A percentile compares a stretch with the other conserved stretches of the same genome.
These are phyloP conservation scores for Colossoma macropomum DNA, from an alignment of 2,113 vertebrate genomes.

Conservation along the genomic window DNA sequence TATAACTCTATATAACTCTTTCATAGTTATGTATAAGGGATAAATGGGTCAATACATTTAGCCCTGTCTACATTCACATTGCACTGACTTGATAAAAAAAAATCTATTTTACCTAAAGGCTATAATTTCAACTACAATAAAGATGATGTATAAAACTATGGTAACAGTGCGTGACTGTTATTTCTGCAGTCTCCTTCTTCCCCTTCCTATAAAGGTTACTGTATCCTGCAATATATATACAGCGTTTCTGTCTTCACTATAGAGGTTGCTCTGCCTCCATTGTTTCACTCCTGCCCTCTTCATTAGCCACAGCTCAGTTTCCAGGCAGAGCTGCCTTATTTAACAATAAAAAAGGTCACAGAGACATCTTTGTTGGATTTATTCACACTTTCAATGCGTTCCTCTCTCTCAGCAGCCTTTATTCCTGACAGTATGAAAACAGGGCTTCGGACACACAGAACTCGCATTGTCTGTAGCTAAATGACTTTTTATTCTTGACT, in stretches of 20 bases:
- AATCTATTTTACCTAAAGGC: too few species aligned
- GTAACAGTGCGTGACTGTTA: too few species aligned
- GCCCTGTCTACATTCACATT: too few species aligned
- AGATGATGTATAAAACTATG: too few species aligned
- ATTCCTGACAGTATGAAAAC: background rate
- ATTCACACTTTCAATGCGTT: conserved; percentile 16
- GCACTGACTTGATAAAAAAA: too few species aligned
- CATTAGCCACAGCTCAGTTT: conserved; percentile 25
- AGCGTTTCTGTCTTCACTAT: background rate
- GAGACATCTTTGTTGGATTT: conserved; percentile 12
- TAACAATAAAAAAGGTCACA: conserved; percentile 29
- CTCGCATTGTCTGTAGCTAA: background rate
- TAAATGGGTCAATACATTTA: too few species aligned
- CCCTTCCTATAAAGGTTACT: background rate
- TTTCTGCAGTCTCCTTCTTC: background rate
- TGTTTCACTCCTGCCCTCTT: conserved; percentile 13
- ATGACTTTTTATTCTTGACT: background rate
- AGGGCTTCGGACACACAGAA: background rate
- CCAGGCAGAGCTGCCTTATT: conserved; percentile 28
- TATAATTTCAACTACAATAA: too few species aligned
- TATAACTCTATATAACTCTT: too few species aligned
- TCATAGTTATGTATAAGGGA: too few species aligned
- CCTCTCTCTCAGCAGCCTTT: background rate
- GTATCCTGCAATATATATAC: background rate
- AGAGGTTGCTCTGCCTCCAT: background rate